phyloP scores from a whole-genome alignment of 2,888 invertebrate species.

The Polymixis flavicincta region DNA sequence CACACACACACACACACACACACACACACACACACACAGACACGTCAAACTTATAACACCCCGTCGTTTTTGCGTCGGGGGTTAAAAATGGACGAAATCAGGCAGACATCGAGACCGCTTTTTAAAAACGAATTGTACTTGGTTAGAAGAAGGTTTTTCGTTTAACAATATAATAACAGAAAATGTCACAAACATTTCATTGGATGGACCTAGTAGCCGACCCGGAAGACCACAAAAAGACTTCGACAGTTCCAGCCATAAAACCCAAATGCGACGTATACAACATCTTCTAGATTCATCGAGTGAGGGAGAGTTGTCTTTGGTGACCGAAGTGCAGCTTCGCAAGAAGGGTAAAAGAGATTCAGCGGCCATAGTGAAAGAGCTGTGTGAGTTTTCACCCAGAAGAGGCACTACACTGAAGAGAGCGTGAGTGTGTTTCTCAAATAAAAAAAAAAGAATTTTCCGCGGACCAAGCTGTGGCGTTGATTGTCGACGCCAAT shows the following conservation, averaged over 20 bases:
- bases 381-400: background rate
- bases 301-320: too few relatives aligned
- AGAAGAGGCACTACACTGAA: background rate
- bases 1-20: too few relatives aligned
- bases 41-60: too few relatives aligned
- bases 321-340: background rate
- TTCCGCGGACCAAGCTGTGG: background rate
- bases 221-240: background rate
- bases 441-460: background rate
- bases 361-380: background rate
- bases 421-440: too few relatives aligned
- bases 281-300: too few relatives aligned
- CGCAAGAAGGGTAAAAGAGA: background rate
- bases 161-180: background rate
- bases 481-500: background rate
- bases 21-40: too few relatives aligned
- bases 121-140: background rate
- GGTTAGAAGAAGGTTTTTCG: background rate
- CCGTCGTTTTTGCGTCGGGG: too few relatives aligned
- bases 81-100: slow-evolving; percentile 12
- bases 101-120: slow-evolving; percentile 5
- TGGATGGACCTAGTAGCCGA: background rate
- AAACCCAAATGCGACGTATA: background rate
- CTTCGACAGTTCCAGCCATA: background rate
- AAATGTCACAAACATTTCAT: background rate